A percentile compares a stretch with the other conserved stretches of the same genome.
These are phyloP conservation scores for Chrysemys picta DNA, from an alignment of 2,113 vertebrate species.

Conservation along the genomic window DNA sequence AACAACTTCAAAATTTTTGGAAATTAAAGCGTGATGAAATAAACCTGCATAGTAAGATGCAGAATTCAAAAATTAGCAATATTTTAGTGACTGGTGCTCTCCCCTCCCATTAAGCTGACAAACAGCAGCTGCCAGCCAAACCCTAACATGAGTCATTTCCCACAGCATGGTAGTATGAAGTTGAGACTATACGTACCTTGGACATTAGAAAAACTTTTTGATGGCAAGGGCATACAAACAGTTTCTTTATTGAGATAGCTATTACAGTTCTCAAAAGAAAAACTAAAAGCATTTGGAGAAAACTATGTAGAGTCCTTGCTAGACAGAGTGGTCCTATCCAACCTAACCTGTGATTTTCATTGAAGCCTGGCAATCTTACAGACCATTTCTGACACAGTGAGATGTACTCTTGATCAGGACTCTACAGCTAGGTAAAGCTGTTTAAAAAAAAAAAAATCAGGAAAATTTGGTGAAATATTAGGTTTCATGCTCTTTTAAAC, in stretches of 20 bases:
- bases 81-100: neutral
- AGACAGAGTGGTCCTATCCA: neutral
- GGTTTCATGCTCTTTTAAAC: neutral
- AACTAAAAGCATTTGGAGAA: neutral
- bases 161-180: neutral
- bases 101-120: neutral
- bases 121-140: neutral
- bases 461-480: neutral
- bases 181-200: neutral
- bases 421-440: neutral
- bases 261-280: neutral
- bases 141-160: neutral
- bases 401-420: neutral
- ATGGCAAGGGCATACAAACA: neutral
- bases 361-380: neutral
- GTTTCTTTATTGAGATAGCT: neutral
- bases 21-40: neutral
- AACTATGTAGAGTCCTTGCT: neutral
- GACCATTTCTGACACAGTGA: neutral
- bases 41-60: neutral
- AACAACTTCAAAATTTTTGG: neutral
- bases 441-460: neutral
- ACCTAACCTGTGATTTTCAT: neutral
- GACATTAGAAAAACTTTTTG: neutral
- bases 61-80: neutral